Percentiles rank a stretch among this genome's conserved stretches.
Evolutionary conservation across 2,888 invertebrate species (phyloP).

Genomic region (Euclidia mi): DNA sequence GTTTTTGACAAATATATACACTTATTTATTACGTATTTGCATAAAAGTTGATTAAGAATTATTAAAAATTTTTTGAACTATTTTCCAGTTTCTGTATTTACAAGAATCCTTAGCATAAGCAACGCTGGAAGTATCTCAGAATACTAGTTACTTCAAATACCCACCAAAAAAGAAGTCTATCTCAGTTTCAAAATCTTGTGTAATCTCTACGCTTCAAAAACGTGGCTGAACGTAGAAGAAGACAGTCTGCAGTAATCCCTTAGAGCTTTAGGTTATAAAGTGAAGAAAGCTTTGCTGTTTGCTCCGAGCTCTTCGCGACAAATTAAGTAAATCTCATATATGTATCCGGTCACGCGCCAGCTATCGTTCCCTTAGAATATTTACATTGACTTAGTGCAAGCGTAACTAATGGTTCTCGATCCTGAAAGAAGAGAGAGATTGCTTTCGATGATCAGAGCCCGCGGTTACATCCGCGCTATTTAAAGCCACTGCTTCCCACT

Average conservation of each 20-base stretch:
- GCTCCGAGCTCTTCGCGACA: conserved; percentile 57
- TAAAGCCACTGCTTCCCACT: too few relatives aligned
- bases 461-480: too few relatives aligned
- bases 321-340: conserved; percentile 79
- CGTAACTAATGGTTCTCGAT: conserved; percentile 56
- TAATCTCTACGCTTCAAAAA: conserved; percentile 5
- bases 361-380: conserved; percentile 71
- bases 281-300: conserved; percentile 65
- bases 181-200: neutral
- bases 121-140: too few relatives aligned
- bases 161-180: too few relatives aligned
- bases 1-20: too few relatives aligned
- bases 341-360: conserved; percentile 71
- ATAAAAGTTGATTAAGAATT: too few relatives aligned
- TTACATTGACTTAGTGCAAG: conserved; percentile 65
- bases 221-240: conserved; percentile 16
- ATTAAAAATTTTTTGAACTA: too few relatives aligned
- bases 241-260: conserved; percentile 29
- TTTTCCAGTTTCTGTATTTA: too few relatives aligned
- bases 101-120: too few relatives aligned
- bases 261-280: conserved; percentile 52
- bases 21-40: too few relatives aligned
- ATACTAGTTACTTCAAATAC: too few relatives aligned
- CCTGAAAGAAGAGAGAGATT: conserved; percentile 8
- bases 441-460: too few relatives aligned